Evolutionary conservation across 2,113 vertebrate species (phyloP).

Genomic region (Mola mola): DNA sequence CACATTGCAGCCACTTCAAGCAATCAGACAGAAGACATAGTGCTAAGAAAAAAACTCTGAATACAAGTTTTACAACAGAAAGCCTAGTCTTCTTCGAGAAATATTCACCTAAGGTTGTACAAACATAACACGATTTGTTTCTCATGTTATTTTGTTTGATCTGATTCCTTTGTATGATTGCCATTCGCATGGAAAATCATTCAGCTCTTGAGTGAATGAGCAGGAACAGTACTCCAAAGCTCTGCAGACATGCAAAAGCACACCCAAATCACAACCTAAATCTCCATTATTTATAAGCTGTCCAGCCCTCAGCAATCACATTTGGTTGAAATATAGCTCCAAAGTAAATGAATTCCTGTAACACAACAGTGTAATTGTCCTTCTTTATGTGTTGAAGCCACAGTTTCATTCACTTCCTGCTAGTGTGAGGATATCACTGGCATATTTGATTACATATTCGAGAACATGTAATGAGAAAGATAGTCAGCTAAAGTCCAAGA

Average conservation of each 20-base stretch:
- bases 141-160: conserved; percentile 44
- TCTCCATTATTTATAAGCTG: conserved; percentile 8
- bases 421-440: conserved; percentile 3
- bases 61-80: conserved; percentile 24
- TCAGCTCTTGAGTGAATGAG: conserved; percentile 48
- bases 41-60: conserved; percentile 11
- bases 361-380: conserved; percentile 33
- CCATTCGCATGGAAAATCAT: conserved; percentile 53
- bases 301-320: conserved; percentile 18
- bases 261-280: conserved; percentile 8
- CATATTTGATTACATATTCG: conserved; percentile 4
- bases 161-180: conserved; percentile 71
- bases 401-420: conserved; percentile 6
- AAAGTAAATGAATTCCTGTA: conserved; percentile 31
- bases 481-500: conserved; percentile 4
- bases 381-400: conserved; percentile 24
- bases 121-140: conserved; percentile 30
- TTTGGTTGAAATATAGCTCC: conserved; percentile 32
- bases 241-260: conserved; percentile 13
- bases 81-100: conserved; percentile 39
- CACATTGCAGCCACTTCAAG: conserved; percentile 42
- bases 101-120: conserved; percentile 45
- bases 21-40: conserved; percentile 31
- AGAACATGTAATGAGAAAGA: conserved; percentile 19
- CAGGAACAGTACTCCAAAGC: conserved; percentile 22